Evolutionary conservation across 1,140 invertebrate species (phyloP).

Genomic region (Trachelipus rathkii): DNA sequence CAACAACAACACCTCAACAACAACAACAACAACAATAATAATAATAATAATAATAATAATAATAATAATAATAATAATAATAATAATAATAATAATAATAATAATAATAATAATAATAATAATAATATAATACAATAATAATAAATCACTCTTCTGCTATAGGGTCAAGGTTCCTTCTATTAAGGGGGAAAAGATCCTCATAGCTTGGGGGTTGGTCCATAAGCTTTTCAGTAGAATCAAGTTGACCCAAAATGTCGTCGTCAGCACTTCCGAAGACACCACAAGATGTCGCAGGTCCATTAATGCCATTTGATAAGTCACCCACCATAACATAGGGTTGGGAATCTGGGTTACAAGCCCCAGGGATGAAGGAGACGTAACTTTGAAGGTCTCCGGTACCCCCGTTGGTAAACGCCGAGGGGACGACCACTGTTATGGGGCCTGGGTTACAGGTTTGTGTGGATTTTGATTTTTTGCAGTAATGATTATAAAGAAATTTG

Average conservation of each 20-base stretch:
- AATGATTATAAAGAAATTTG: not conserved
- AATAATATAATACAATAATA: not conserved
- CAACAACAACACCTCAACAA: too few relatives aligned
- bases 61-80: too few relatives aligned
- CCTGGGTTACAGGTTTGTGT: not conserved
- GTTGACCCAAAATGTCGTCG: not conserved
- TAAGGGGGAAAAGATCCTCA: not conserved
- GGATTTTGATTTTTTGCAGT: not conserved
- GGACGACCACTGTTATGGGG: not conserved
- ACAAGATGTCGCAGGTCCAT: not conserved
- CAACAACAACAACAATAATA: too few relatives aligned
- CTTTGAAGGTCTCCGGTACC: not conserved
- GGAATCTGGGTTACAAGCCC: not conserved
- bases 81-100: too few relatives aligned
- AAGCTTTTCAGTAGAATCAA: not conserved
- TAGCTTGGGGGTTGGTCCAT: not conserved
- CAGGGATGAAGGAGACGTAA: not conserved
- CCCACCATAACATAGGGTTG: not conserved
- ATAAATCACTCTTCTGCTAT: not conserved
- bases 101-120: too few relatives aligned
- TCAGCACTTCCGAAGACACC: not conserved
- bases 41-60: too few relatives aligned
- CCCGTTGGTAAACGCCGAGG: not conserved
- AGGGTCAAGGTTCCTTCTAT: not conserved
- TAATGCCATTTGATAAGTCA: not conserved